Evolutionary conservation across 1,140 invertebrate genomes (phyloP).

Genomic region (Aphelinus atriplicis): DNA sequence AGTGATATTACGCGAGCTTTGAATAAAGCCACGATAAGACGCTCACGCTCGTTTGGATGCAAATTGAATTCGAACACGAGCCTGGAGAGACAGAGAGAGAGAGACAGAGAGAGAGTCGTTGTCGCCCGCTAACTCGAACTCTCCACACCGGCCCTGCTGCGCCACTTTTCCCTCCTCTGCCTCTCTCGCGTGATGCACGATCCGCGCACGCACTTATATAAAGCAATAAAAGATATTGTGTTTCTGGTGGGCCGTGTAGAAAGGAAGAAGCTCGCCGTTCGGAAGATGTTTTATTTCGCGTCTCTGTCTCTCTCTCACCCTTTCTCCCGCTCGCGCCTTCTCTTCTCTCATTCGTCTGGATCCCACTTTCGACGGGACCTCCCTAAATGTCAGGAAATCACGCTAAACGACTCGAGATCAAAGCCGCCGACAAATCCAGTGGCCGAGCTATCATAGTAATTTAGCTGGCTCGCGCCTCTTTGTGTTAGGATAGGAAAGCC

Average conservation of each 20-base stretch:
- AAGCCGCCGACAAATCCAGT: conserved; percentile 65
- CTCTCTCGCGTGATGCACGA: too few relatives aligned
- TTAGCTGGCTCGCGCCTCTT: conserved; percentile 65
- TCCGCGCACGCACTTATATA: too few relatives aligned
- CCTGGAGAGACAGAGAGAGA: too few relatives aligned
- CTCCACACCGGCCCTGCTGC: too few relatives aligned
- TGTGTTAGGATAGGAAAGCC: conserved; percentile 64
- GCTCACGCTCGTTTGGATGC: conserved; percentile 8
- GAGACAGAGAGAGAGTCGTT: too few relatives aligned
- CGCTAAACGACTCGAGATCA: conserved; percentile 65
- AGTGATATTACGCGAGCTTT: too few relatives aligned
- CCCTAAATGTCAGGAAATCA: conserved; percentile 62
- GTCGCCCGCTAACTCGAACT: too few relatives aligned
- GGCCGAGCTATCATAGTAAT: conserved; percentile 68
- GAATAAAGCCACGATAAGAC: too few relatives aligned
- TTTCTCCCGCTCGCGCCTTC: conserved; percentile 1
- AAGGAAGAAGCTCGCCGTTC: too few relatives aligned
- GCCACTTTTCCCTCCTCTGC: too few relatives aligned
- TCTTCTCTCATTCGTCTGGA: conserved; percentile 23
- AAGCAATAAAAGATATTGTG: too few relatives aligned
- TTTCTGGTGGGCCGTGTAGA: too few relatives aligned
- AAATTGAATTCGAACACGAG: conserved; percentile 1
- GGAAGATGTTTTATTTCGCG: neutral
- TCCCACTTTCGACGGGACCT: conserved; percentile 46
- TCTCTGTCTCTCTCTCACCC: neutral